Percentiles rank a stretch among this genome's conserved stretches.
Evolutionary conservation across 2,113 vertebrate species (phyloP).

Genomic region (Trogon surrucura): DNA sequence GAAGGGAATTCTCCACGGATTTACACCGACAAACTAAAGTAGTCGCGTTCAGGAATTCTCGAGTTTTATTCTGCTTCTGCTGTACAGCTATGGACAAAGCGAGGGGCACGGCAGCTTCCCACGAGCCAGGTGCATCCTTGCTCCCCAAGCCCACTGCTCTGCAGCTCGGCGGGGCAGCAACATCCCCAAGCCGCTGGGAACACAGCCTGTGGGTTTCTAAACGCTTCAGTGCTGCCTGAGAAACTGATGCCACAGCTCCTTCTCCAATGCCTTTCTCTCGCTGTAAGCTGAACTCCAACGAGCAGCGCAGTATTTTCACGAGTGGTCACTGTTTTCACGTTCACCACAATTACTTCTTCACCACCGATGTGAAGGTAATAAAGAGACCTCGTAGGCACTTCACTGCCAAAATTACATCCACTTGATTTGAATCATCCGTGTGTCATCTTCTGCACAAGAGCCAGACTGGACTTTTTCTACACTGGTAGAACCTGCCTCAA

Average conservation of each 20-base stretch:
- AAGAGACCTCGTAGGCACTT: not conserved
- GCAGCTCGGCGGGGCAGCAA: not conserved
- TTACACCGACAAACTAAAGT: not conserved
- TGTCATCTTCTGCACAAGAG: not conserved
- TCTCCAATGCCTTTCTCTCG: not conserved
- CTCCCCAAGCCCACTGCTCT: not conserved
- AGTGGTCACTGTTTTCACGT: not conserved
- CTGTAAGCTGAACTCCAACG: not conserved
- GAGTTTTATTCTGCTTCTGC: not conserved
- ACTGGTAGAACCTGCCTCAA: not conserved
- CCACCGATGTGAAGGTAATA: not conserved
- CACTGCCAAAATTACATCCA: not conserved
- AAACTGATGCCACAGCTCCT: not conserved
- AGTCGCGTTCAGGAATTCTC: not conserved
- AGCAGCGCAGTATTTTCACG: not conserved
- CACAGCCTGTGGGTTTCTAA: not conserved
- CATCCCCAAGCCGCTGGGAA: not conserved
- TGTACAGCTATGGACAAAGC: not conserved
- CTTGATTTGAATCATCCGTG: not conserved
- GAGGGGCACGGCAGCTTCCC: not conserved
- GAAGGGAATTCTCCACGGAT: not conserved
- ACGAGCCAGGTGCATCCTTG: too few species aligned
- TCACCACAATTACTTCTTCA: not conserved
- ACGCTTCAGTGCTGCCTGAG: fast-evolving
- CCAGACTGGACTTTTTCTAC: not conserved